These are phyloP conservation scores for Nomada hirtipes DNA, from an alignment of 2,888 invertebrate species.

Conservation along the genomic window DNA sequence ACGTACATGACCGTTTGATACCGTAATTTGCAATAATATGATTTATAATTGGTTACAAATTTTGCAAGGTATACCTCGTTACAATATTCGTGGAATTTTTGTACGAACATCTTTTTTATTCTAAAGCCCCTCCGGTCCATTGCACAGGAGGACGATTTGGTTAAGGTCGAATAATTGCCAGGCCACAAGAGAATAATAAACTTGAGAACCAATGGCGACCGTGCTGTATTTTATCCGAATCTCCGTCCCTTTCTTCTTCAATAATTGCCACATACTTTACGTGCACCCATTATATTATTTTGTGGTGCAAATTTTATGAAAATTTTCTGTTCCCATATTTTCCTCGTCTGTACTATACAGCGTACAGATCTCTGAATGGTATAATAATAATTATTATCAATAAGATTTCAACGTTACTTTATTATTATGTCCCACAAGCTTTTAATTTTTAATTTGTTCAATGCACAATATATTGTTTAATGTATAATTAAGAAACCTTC, in stretches of 20 bases:
- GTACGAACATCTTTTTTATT: not conserved
- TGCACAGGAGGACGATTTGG: not conserved
- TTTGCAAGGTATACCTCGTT: not conserved
- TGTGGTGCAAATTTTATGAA: not conserved
- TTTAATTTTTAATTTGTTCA: too few relatives aligned
- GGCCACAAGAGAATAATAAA: conserved; percentile 6
- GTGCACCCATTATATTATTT: not conserved
- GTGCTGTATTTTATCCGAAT: conserved; percentile 4
- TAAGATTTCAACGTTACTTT: too few relatives aligned
- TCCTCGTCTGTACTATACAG: too few relatives aligned
- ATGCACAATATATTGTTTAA: too few relatives aligned
- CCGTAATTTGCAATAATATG: too few relatives aligned
- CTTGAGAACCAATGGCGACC: not conserved
- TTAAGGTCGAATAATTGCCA: conserved; percentile 1
- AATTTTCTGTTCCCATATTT: too few relatives aligned
- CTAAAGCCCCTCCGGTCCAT: not conserved
- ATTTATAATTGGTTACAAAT: too few relatives aligned
- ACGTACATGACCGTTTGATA: too few relatives aligned
- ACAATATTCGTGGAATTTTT: not conserved
- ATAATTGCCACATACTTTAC: not conserved
- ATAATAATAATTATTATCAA: too few relatives aligned
- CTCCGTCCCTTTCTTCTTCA: not conserved
- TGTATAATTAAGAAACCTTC: too few relatives aligned
- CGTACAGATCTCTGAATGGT: too few relatives aligned
- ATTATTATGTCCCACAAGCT: too few relatives aligned